A percentile compares a stretch with the other conserved stretches of the same genome.
Conservation (phyloP, 92 coral and sea anemone genomes). For the Epizoanthus stellaris region DNA sequence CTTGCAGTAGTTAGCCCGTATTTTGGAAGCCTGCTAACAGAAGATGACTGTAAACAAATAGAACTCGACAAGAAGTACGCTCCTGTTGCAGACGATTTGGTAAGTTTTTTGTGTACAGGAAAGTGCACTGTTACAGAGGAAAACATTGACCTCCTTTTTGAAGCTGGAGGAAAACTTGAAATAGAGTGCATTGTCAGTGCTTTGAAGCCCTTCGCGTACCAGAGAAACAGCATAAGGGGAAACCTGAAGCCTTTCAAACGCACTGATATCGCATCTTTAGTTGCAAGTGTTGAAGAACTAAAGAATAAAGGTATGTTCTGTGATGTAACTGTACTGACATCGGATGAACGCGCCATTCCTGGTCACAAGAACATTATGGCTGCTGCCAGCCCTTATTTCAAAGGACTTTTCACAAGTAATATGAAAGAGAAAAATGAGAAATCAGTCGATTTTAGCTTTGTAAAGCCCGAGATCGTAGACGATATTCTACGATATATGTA, state of each 20-base stretch:
- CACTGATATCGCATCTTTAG: constrained; percentile 18
- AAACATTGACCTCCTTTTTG: constrained; percentile 31
- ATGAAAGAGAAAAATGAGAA: constrained; percentile 64
- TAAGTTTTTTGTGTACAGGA: constrained; percentile 54
- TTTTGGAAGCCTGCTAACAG: constrained; percentile 48
- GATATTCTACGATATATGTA: constrained; percentile 55
- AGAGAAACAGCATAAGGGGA: constrained; percentile 11
- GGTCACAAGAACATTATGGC: constrained; percentile 66
- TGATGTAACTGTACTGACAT: constrained; percentile 52
- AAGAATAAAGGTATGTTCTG: constrained; percentile 50
- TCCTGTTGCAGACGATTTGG: constrained; percentile 37
- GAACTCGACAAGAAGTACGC: constrained; percentile 57
- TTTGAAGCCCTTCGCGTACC: constrained; percentile 30
- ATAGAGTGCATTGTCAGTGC: constrained; percentile 18
- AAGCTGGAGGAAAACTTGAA: constrained; percentile 45
- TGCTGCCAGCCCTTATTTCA: constrained; percentile 63
- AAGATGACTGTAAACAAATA: constrained; percentile 3
- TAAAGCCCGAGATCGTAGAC: constrained; percentile 52
- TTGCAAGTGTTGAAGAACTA: constrained; percentile 35
- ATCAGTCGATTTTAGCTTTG: constrained; percentile 61
- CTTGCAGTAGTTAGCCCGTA: constrained; percentile 34
- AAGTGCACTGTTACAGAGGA: constrained; percentile 51
- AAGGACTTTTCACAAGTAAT: constrained; percentile 64
- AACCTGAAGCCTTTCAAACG: constrained; percentile 43
- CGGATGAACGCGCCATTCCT: constrained; percentile 48